phyloP scores from a whole-genome alignment of 1,140 invertebrate species.

The Acromyrmex heyeri region DNA sequence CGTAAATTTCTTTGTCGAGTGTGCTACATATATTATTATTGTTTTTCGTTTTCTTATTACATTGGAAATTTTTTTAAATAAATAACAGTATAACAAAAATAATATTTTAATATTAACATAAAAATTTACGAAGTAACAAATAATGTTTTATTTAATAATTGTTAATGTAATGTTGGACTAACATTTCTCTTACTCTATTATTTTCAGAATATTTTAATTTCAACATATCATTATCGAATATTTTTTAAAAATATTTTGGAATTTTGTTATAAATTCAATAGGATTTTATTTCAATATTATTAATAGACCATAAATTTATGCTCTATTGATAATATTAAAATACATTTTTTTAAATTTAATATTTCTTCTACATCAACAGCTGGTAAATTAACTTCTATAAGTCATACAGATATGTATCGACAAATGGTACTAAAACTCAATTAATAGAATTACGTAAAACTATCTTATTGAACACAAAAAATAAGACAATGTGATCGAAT shows the following conservation, averaged over 20 bases:
- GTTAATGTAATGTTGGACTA: background rate
- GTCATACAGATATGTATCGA: background rate
- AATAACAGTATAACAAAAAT: background rate
- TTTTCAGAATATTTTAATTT: background rate
- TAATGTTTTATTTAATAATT: background rate
- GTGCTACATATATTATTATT: background rate
- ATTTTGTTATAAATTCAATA: background rate
- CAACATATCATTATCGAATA: background rate
- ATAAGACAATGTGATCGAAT: background rate
- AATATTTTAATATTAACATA: background rate
- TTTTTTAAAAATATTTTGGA: constrained; percentile 1
- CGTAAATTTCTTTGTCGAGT: background rate
- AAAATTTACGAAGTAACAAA: background rate
- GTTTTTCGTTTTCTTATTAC: background rate
- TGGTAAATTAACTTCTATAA: constrained; percentile 20
- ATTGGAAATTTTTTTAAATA: background rate
- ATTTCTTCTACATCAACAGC: background rate
- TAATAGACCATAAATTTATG: background rate
- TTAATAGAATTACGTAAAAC: background rate
- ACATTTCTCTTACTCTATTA: background rate
- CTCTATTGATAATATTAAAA: background rate
- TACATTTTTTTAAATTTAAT: background rate
- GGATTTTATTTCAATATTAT: constrained; percentile 5
- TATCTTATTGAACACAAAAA: background rate
- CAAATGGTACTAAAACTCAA: background rate